phyloP scores from a whole-genome alignment of 2,888 invertebrate species.

The Zhengitettix transpicula region DNA sequence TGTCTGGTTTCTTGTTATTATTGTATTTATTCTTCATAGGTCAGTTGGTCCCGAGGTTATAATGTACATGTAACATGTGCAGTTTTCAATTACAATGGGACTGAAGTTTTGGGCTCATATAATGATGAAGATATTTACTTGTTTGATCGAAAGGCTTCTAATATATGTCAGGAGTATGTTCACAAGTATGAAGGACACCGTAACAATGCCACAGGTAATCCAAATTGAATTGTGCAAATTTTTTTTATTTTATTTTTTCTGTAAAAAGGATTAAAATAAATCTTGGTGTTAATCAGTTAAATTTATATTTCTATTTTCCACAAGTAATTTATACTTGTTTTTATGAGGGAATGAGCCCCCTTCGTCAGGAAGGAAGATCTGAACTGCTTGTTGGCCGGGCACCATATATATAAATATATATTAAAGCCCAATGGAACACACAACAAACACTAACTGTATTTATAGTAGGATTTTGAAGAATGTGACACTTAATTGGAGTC shows the following conservation, averaged over 20 bases:
- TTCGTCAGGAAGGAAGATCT: too few species aligned
- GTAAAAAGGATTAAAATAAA: background rate
- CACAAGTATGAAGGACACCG: slow-evolving; percentile 33
- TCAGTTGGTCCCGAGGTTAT: background rate
- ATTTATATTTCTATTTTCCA: too few species aligned
- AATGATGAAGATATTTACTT: slow-evolving; percentile 86
- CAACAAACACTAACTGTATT: too few species aligned
- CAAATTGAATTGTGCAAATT: background rate
- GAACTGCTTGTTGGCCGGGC: too few species aligned
- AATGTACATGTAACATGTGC: slow-evolving; percentile 72
- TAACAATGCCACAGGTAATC: slow-evolving; percentile 44
- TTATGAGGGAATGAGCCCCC: too few species aligned
- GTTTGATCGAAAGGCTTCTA: slow-evolving; percentile 47
- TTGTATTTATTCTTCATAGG: slow-evolving; percentile 14
- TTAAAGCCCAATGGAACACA: too few species aligned
- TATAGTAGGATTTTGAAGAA: too few species aligned
- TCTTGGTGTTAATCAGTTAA: too few species aligned
- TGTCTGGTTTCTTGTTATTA: background rate
- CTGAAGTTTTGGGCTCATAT: slow-evolving; percentile 83
- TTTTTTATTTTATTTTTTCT: background rate
- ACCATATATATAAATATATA: too few species aligned
- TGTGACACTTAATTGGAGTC: too few species aligned
- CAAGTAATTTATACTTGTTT: too few species aligned
- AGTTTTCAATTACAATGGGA: slow-evolving; percentile 79
- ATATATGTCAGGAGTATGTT: slow-evolving; percentile 33